Base-by-base conservation (phyloP, 2,797 vertebrate species). In the Pristis pectinata region DNA sequence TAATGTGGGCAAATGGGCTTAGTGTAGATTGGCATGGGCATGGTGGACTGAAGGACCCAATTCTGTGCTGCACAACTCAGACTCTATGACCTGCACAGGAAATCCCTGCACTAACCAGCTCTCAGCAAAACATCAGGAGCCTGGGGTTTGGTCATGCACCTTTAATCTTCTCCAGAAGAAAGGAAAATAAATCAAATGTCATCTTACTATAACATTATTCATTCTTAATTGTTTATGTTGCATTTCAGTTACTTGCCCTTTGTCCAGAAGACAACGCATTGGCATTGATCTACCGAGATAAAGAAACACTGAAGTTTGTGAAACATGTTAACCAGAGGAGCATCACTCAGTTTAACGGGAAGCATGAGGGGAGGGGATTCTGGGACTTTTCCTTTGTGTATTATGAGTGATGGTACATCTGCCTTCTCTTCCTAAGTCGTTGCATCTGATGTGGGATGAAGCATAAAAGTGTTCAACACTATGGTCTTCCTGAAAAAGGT, bases 381-480 rank as follows among this genome's bases (percentile, higher is more conserved):
- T 98, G 98, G 96, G 98, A 99, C 95, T 99, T 99, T 95, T 98
- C 98, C 59, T 99, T 99, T 96, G 97, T 98, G 64, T 99, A 99
- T 95, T 98, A 98, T 34, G 99, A 99, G 97, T 99, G 97, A 99
- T 37, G 34, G 59, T 41, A 76, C 67, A 17, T 56, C 64, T 94
- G 92, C 10, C 8, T 91, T 61, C 34, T 61, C 30, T 89, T 15
- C 17, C 22, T 53, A 93, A 49, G 30, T 17, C 64, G 44, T 93
- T 74, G 92, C 13, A 44, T n/a, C 44, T 94, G 44, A 53, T 94
- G 7, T 74, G 92, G 13, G 30, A n/a, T 94, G 30, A n/a, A 74
- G 2, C 15, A 49, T 72, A 44, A 93, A 93, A 44, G 70, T 93
- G 67, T 22, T 70, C n/a, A 93, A 53, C 37, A 6, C 24, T 13